Percentiles rank a stretch among this genome's conserved stretches.
Conservation (phyloP, 2,797 vertebrate species). For the Falco peregrinus region DNA sequence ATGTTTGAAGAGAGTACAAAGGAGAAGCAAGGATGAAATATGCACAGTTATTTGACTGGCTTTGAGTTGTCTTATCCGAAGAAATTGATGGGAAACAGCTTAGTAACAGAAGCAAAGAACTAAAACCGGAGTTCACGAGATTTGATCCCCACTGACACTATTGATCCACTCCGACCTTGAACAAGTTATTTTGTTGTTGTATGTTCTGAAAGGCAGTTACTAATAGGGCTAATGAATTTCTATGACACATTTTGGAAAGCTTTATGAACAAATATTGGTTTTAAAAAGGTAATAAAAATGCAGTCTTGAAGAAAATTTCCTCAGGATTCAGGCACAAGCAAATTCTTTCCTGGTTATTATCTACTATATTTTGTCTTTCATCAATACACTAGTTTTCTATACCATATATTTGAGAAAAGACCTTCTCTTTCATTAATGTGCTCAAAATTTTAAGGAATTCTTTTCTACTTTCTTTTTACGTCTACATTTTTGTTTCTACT, state of each 20-base stretch:
- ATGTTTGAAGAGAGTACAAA: not conserved
- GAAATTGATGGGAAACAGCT: not conserved
- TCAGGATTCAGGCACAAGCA: not conserved
- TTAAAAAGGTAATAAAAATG: not conserved
- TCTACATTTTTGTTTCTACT: not conserved
- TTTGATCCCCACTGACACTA: not conserved
- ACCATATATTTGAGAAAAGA: not conserved
- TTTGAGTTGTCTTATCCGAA: not conserved
- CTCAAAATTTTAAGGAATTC: not conserved
- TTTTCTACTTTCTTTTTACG: not conserved
- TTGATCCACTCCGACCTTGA: not conserved
- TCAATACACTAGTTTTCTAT: not conserved
- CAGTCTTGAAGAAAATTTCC: not conserved
- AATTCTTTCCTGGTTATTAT: not conserved
- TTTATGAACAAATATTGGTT: not conserved
- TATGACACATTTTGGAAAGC: not conserved
- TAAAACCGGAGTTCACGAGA: not conserved
- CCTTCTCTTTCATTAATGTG: not conserved
- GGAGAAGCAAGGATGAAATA: not conserved
- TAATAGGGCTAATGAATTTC: not conserved
- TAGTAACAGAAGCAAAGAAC: not conserved
- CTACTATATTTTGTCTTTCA: not conserved
- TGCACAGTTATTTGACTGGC: not conserved
- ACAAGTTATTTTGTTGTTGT: not conserved
- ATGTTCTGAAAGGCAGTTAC: not conserved